These are phyloP conservation scores for Helicorthomorpha holstii DNA, from an alignment of 1,140 invertebrate genomes.

Conservation along the genomic window DNA sequence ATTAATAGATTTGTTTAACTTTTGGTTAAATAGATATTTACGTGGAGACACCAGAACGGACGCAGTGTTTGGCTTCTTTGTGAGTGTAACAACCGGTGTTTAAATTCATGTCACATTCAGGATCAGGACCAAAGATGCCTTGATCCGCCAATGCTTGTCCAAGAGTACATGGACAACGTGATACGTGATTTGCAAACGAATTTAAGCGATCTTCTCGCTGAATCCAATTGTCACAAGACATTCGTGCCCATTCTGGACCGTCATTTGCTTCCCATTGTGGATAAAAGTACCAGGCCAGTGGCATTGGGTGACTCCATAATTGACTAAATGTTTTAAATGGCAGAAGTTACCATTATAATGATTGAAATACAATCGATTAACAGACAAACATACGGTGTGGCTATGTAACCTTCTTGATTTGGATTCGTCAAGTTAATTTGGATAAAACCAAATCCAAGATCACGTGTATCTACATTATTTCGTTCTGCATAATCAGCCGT, in stretches of 20 bases:
- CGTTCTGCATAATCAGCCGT: constrained; percentile 46
- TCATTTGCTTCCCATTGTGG: constrained; percentile 71
- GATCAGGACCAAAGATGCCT: constrained; percentile 79
- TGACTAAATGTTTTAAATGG: constrained; percentile 29
- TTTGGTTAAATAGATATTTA: constrained; percentile 28
- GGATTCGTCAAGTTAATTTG: constrained; percentile 72
- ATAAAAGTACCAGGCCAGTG: constrained; percentile 78
- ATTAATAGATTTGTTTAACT: background rate
- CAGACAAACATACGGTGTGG: constrained; percentile 67
- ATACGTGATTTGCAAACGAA: constrained; percentile 64
- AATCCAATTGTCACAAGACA: constrained; percentile 73
- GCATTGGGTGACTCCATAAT: constrained; percentile 78
- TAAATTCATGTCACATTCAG: constrained; percentile 75
- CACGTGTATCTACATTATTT: constrained; percentile 40
- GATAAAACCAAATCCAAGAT: constrained; percentile 73
- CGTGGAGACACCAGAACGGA: constrained; percentile 78
- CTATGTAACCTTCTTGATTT: constrained; percentile 42
- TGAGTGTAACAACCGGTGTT: constrained; percentile 81
- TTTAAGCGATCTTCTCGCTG: constrained; percentile 65
- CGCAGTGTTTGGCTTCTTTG: constrained; percentile 73
- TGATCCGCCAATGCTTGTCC: constrained; percentile 79
- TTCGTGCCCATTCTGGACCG: constrained; percentile 48
- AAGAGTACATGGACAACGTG: constrained; percentile 78
- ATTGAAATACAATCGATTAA: no score
- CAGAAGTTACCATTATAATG: no score